Evolutionary conservation across 2,797 vertebrate species (phyloP), one percentile per base, ranked within the genome.

Genomic region (Cheirogaleus major): DNA sequence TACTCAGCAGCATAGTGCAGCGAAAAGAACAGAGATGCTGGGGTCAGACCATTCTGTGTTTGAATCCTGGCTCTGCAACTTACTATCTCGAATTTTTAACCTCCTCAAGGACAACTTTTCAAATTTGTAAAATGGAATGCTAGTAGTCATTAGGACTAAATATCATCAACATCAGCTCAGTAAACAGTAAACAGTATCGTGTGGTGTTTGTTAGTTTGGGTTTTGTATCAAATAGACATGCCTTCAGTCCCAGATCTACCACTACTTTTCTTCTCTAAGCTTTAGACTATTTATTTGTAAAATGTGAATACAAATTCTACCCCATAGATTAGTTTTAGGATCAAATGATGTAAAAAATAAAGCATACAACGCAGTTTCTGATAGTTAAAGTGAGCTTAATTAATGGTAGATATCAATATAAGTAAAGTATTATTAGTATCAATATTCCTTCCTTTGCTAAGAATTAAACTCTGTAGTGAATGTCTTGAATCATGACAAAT

Each of bases 231-330:
- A 41, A 18, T n/a, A 65, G 17, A 69, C 4, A 18, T 43, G 22
- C 0, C 1, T 48, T 63, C 84, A 61, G 55, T 63, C n/a, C 25
- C 38, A 78, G 2, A n/a, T 55, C 2, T 69, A 17, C 5, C 61
- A 41, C 27, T 83, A 38, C 1, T 81, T 96, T 93, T 63, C 48
- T 85, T 78, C 4, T 90, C 9, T 32, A 72, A 69, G 20, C 18
- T 3, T 88, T 48, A n/a, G 87, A 90, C 61, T 80, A 63, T 89
- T 59, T 65, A 89, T 65, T 27, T 88, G 59, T 93, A 92, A 92
- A 86, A 89, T 70, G 11, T 52, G 22, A 87, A 80, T 75, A 86
- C 85, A 89, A 75, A 52, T 75, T 32, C 8, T 79, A 17, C 7
- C 18, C 4, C 22, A 41, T 38, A 30, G 27, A 55, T 35, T 13